phyloP scores from a whole-genome alignment of 2,888 invertebrate species.

The Emmelina monodactyla region DNA sequence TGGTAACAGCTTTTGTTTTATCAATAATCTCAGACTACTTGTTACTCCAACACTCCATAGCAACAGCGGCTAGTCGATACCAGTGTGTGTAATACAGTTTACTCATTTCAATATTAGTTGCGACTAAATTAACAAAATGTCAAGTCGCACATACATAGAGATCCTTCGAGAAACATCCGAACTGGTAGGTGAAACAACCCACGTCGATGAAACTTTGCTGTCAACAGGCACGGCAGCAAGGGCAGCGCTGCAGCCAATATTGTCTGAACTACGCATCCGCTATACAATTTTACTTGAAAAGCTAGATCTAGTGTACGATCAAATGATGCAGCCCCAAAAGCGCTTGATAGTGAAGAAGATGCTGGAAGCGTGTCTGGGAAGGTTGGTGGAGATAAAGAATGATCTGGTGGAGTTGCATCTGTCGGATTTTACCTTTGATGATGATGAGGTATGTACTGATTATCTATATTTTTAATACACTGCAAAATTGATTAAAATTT shows the following conservation, averaged over 20 bases:
- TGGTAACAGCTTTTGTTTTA: too few species aligned
- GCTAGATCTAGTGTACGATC: slow-evolving; percentile 85
- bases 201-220: slow-evolving; percentile 69
- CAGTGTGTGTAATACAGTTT: background rate
- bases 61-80: background rate
- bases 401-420: slow-evolving; percentile 88
- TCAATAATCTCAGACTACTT: too few species aligned
- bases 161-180: slow-evolving; percentile 69
- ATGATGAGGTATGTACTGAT: slow-evolving; percentile 65
- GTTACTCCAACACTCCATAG: too few species aligned
- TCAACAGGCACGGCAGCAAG: slow-evolving; percentile 68
- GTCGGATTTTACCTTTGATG: slow-evolving; percentile 87
- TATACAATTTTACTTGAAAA: slow-evolving; percentile 80
- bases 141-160: slow-evolving; percentile 75
- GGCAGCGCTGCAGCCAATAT: slow-evolving; percentile 63
- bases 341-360: slow-evolving; percentile 77
- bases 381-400: slow-evolving; percentile 86
- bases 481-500: too few species aligned
- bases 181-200: slow-evolving; percentile 63
- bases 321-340: slow-evolving; percentile 93
- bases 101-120: background rate
- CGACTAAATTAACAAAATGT: slow-evolving; percentile 62
- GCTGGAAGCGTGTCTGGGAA: slow-evolving; percentile 79
- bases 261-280: slow-evolving; percentile 79
- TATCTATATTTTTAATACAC: too few species aligned